phyloP scores from a whole-genome alignment of 2,888 invertebrate species.

The Didymodactylos carnosus region DNA sequence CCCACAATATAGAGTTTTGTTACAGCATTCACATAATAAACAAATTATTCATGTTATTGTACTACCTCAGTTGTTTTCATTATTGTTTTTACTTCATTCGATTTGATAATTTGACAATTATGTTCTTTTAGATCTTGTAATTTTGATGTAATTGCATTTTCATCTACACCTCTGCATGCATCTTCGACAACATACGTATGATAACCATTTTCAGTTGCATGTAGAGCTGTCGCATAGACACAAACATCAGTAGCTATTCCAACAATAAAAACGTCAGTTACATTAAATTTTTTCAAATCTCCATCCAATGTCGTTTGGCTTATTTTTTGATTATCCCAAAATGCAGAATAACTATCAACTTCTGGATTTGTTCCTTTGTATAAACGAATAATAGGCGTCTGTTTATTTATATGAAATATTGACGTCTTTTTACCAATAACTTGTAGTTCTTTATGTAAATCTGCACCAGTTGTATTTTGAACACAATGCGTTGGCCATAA shows the following conservation, averaged over 20 bases:
- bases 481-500: slow-evolving; percentile 91
- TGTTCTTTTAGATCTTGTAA: neutral
- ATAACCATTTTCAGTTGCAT: slow-evolving; percentile 68
- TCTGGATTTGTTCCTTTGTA: slow-evolving; percentile 64
- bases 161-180: slow-evolving; percentile 66
- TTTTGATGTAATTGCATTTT: slow-evolving; percentile 52
- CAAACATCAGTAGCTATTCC: slow-evolving; percentile 87
- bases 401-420: neutral
- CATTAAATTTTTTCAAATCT: slow-evolving; percentile 54
- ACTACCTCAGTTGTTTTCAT: no score
- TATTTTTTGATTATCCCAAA: slow-evolving; percentile 86
- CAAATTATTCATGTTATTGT: no score
- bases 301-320: slow-evolving; percentile 63
- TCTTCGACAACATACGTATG: slow-evolving; percentile 70
- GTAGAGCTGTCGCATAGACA: slow-evolving; percentile 63
- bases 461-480: slow-evolving; percentile 80
- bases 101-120: neutral
- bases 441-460: slow-evolving; percentile 67
- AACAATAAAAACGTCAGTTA: slow-evolving; percentile 78
- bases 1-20: no score
- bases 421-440: no score
- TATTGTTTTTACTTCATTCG: neutral
- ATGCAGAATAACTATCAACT: slow-evolving; percentile 88
- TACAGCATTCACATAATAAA: no score
- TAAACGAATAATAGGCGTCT: slow-evolving; percentile 20